phyloP scores from a whole-genome alignment of 2,113 vertebrate genomes.

The Phaethon lepturus region DNA sequence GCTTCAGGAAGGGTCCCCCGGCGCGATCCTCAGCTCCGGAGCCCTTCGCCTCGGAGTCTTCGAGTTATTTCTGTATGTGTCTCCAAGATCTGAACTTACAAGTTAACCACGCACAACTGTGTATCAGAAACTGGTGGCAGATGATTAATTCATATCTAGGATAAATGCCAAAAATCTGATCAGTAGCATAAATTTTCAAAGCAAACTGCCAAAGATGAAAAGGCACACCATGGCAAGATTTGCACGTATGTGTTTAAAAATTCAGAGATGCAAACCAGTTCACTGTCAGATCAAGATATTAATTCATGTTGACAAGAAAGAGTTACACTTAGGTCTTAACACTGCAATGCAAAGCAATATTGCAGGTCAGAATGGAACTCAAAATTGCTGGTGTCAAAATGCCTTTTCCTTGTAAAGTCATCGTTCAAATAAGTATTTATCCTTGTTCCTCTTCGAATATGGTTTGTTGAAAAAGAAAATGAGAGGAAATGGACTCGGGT shows the following conservation, averaged over 20 bases:
- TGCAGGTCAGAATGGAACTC: neutral
- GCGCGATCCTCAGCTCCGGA: too few species aligned
- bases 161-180: neutral
- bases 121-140: neutral
- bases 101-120: neutral
- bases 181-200: neutral
- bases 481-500: too few species aligned
- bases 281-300: neutral
- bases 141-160: neutral
- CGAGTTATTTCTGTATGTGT: neutral
- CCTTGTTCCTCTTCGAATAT: neutral
- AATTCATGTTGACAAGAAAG: neutral
- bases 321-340: neutral
- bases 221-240: neutral
- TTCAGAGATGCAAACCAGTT: neutral
- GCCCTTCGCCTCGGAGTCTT: too few species aligned
- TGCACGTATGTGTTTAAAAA: neutral
- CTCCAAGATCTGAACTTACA: neutral
- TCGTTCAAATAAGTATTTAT: neutral
- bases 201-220: neutral
- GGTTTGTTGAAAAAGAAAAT: neutral
- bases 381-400: neutral
- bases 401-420: neutral
- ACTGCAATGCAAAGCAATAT: neutral
- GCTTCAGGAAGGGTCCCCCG: too few species aligned